Conservation (phyloP, 2,797 vertebrate species). For the Sebastiscus albofasciatus region DNA sequence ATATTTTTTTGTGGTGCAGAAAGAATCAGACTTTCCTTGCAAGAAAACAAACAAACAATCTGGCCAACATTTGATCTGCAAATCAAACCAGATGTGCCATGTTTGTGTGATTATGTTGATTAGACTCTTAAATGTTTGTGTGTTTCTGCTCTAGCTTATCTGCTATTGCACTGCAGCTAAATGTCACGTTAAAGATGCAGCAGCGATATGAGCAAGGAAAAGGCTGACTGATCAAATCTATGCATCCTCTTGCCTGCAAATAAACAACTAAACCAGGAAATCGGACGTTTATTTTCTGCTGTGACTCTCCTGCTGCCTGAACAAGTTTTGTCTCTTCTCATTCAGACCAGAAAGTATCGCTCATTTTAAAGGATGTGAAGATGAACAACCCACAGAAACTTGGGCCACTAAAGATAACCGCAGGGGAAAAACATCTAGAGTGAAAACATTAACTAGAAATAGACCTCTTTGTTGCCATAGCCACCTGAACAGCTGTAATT, state of each 20-base stretch:
- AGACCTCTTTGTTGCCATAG: constrained; percentile 74
- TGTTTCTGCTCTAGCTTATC: constrained; percentile 19
- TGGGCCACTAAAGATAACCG: constrained; percentile 62
- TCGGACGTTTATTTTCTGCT: background rate
- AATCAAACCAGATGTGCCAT: background rate
- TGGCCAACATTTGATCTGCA: background rate
- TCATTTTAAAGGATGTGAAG: constrained; percentile 61
- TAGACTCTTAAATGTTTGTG: background rate
- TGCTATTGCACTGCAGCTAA: constrained; percentile 11
- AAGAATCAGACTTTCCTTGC: background rate
- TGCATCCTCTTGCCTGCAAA: constrained; percentile 31
- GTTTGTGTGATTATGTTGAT: background rate
- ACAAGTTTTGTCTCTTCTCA: constrained; percentile 20
- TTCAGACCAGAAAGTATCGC: constrained; percentile 24
- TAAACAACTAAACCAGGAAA: constrained; percentile 38
- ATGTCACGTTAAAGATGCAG: constrained; percentile 19
- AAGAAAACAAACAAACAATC: background rate
- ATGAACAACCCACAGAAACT: constrained; percentile 62
- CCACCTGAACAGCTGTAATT: constrained; percentile 61
- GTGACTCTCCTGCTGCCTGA: background rate
- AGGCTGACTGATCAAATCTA: constrained; percentile 36
- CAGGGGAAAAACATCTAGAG: constrained; percentile 61
- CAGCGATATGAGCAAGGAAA: constrained; percentile 26
- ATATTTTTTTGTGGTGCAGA: background rate
- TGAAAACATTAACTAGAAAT: constrained; percentile 71